Base-by-base conservation (phyloP, 2,888 invertebrate species). In the Heteropelma amictum region DNA sequence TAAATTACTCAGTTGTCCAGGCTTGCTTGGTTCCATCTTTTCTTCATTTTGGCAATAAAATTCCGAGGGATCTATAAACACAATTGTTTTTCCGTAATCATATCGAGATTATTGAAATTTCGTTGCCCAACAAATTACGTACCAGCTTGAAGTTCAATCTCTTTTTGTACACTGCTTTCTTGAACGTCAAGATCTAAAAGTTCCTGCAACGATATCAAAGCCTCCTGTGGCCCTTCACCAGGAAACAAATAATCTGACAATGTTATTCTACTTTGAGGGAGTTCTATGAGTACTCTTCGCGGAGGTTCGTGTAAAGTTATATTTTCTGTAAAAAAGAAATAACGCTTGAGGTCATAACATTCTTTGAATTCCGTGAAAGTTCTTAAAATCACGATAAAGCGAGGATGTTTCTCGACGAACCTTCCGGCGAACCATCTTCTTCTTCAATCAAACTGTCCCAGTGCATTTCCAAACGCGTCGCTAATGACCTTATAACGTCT, bases 231-330 rank as follows among this genome's bases (percentile, higher is more conserved):
- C 0, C 95, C 94, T 90, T 98, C 97, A 0, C 97, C 97, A 21
- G 97, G 96, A 86, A 97, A 98, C 63, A 97, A 90, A 87, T 98
- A 98, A 88, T 98, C 97, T 60, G 96, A 96, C 33, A 97, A 92
- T 76, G 94, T 94, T 45, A 97, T 90, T 74, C 90, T 89, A 28
- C 90, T 91, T 19, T 91, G 89, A 1, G 93, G 92, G 3, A 96
- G 90, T n/a, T 93, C 92, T 14, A 96, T 94, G 69, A 97, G 92
- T 0, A 97, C 95, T 76, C 97, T 91, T 40, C 97, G 92, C 0
- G 98, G 98, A 0, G 97, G 96, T 88, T 97, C 97, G 84, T 97
- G 97, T 79, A 96, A 92, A 78, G 96, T 95, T 58, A 94, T 93
- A 79, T 93, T 93, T 85, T 94, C 95, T 95, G 64, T 58, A 78